These are phyloP conservation scores for Parazoanthus swiftii DNA, from an alignment of 92 coral and sea anemone genomes.

Conservation along the genomic window DNA sequence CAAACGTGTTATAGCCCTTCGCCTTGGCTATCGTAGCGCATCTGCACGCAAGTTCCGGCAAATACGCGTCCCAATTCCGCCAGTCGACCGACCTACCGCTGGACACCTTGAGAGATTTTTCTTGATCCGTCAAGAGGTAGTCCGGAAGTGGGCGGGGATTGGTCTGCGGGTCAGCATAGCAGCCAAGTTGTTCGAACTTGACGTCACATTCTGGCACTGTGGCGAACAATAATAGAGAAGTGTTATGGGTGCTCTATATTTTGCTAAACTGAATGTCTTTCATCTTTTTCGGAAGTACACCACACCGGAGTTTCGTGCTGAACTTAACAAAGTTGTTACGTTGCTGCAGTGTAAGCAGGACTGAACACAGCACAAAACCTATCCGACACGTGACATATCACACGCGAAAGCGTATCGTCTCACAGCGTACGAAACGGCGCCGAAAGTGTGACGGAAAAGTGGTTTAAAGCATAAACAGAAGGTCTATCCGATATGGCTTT, in stretches of 20 bases:
- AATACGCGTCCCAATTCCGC: slow-evolving; percentile 37
- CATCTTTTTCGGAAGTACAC: background rate
- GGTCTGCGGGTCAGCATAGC: slow-evolving; percentile 8
- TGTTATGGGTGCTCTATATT: too few species aligned
- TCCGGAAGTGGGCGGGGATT: slow-evolving; percentile 30
- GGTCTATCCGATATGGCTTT: too few species aligned
- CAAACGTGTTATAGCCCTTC: slow-evolving; percentile 33
- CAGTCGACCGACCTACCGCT: slow-evolving; percentile 44
- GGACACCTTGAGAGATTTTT: background rate
- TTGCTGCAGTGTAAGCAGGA: too few species aligned
- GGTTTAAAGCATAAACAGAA: too few species aligned
- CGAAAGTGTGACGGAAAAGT: too few species aligned
- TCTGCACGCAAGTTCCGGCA: slow-evolving; percentile 42
- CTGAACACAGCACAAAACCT: too few species aligned
- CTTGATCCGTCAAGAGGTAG: slow-evolving; percentile 33
- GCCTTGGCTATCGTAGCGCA: slow-evolving; percentile 36
- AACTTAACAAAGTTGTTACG: too few species aligned
- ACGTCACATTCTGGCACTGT: slow-evolving; percentile 18
- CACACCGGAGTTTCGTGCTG: too few species aligned
- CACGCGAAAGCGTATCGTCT: too few species aligned
- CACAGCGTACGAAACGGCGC: too few species aligned
- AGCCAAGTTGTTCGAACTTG: slow-evolving; percentile 38
- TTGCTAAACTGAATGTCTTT: background rate
- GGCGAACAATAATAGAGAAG: background rate
- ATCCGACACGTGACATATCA: too few species aligned